Conservation (phyloP, 2,797 vertebrate species). For the Leptodactylus fallax region DNA sequence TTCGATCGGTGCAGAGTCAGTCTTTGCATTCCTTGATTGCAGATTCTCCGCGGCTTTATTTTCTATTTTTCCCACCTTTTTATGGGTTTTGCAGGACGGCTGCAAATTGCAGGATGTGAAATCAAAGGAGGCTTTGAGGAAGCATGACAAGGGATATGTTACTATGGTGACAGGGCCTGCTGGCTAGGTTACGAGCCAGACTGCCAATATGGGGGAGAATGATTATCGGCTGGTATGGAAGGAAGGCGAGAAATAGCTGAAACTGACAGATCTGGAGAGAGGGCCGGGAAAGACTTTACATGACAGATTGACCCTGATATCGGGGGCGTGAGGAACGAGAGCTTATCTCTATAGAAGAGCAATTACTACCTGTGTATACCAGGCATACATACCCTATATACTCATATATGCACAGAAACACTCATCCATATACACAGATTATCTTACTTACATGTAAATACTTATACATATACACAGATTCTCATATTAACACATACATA, state of each 20-base stretch:
- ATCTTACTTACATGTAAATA: background rate
- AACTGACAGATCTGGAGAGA: background rate
- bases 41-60: conserved; percentile 66
- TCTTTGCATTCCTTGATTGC: conserved; percentile 68
- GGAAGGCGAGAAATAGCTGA: conserved; percentile 62
- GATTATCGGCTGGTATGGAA: conserved; percentile 70
- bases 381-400: background rate
- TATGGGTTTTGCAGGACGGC: conserved; percentile 65
- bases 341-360: background rate
- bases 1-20: conserved; percentile 1
- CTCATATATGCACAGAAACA: background rate
- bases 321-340: background rate
- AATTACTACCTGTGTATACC: background rate
- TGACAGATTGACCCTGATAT: background rate
- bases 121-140: conserved; percentile 75
- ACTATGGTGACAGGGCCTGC: conserved; percentile 75
- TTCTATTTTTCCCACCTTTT: conserved; percentile 63
- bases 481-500: no score
- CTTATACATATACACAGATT: background rate
- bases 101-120: conserved; percentile 75
- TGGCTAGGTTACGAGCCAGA: conserved; percentile 71
- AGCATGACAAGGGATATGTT: conserved; percentile 75
- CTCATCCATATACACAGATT: background rate
- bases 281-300: background rate
- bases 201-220: conserved; percentile 69